These are phyloP conservation scores for Actinemys pallida DNA, from an alignment of 2,113 vertebrate genomes.

Conservation along the genomic window DNA sequence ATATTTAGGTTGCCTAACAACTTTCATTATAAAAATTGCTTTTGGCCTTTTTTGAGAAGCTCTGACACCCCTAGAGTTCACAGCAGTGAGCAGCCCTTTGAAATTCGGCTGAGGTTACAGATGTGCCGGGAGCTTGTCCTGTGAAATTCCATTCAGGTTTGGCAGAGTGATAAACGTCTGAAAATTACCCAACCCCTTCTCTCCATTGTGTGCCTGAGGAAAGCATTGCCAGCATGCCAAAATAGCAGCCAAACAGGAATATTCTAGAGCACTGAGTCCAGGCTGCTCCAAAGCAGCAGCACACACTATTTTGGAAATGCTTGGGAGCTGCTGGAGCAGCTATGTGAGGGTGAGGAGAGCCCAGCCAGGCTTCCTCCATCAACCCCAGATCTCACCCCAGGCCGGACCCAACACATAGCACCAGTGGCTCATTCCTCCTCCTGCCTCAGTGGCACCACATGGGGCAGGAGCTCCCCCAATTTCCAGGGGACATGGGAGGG, in stretches of 20 bases:
- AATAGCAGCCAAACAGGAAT: constrained; percentile 46
- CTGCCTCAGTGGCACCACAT: background rate
- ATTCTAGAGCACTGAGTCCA: constrained; percentile 38
- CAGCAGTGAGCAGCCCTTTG: background rate
- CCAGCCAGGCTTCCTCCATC: background rate
- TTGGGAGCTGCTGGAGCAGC: constrained; percentile 26
- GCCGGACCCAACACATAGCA: background rate
- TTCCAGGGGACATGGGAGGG: background rate
- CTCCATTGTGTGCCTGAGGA: constrained; percentile 9
- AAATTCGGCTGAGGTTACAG: constrained; percentile 42
- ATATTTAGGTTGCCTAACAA: background rate
- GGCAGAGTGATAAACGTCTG: constrained; percentile 52
- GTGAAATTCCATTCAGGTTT: constrained; percentile 34
- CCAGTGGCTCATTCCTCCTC: background rate
- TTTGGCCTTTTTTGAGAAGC: background rate
- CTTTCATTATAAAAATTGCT: background rate
- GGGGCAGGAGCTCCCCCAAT: background rate
- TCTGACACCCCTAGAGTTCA: constrained; percentile 2
- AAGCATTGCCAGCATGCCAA: constrained; percentile 26
- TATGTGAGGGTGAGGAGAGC: background rate
- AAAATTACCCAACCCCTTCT: constrained; percentile 52
- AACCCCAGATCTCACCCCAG: background rate
- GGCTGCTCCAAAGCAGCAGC: constrained; percentile 8
- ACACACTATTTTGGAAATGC: constrained; percentile 27
- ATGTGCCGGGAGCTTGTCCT: constrained; percentile 53